A percentile compares a stretch with the other conserved stretches of the same genome.
Conservation (phyloP, 2,113 vertebrate species). For the Corythornis madagascariensis region DNA sequence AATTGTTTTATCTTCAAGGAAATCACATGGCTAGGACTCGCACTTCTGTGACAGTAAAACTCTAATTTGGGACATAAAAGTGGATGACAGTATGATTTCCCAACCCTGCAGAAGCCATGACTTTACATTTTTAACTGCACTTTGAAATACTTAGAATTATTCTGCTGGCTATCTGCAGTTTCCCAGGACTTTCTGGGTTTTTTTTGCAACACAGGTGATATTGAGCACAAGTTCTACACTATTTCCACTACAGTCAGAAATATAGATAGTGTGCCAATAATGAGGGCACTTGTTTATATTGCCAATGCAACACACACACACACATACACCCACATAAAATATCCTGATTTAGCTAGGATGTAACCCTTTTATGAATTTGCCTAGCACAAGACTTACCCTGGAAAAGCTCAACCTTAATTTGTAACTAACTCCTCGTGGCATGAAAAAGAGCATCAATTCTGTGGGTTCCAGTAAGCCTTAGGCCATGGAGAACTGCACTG, state of each 20-base stretch:
- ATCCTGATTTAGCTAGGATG: neutral
- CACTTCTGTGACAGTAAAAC: conserved; percentile 10
- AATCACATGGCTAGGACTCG: neutral
- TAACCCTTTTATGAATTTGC: neutral
- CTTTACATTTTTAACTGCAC: neutral
- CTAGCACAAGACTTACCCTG: neutral
- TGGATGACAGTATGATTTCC: neutral
- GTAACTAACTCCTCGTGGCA: neutral
- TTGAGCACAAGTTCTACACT: neutral
- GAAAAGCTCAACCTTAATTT: neutral
- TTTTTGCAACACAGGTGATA: neutral
- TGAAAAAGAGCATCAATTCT: neutral
- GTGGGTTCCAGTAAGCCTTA: neutral
- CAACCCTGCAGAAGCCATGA: neutral
- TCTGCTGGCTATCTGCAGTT: neutral
- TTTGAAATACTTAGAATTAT: neutral
- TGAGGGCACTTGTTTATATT: neutral
- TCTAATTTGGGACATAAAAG: conserved; percentile 17
- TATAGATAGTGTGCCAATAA: neutral
- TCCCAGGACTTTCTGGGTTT: neutral
- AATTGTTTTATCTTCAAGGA: conserved; percentile 39
- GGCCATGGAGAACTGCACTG: neutral
- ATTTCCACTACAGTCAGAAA: neutral
- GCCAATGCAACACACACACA: neutral
- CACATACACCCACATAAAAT: neutral